These are phyloP conservation scores for Drosophila subobscura DNA, from an alignment of 1,140 invertebrate genomes.

Conservation along the genomic window DNA sequence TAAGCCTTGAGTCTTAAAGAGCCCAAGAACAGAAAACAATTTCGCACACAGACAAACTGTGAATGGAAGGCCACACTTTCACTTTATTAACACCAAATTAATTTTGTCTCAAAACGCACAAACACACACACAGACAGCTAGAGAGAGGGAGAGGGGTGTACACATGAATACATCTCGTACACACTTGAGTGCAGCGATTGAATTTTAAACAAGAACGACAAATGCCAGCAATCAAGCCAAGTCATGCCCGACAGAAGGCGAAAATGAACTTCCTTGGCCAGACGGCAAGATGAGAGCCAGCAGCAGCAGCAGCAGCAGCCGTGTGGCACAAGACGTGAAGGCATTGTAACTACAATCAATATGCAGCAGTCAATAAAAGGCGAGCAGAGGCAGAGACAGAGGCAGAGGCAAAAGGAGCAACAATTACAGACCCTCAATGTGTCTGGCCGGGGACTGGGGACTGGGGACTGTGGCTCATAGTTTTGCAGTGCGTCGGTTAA, in stretches of 20 bases:
- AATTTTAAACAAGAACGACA: conserved; percentile 75
- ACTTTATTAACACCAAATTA: conserved; percentile 79
- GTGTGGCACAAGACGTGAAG: conserved; percentile 5
- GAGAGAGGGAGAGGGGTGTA: conserved; percentile 1
- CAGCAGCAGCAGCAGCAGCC: no score
- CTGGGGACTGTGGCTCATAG: conserved; percentile 34
- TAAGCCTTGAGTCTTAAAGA: conserved; percentile 32
- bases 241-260: conserved; percentile 47
- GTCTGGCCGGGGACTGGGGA: background rate
- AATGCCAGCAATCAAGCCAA: conserved; percentile 75
- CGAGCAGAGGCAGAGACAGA: background rate
- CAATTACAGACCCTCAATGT: conserved; percentile 58
- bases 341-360: conserved; percentile 75
- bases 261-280: conserved; percentile 31
- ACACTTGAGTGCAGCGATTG: conserved; percentile 69
- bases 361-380: conserved; percentile 76
- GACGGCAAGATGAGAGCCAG: background rate
- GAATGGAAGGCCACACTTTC: conserved; percentile 41
- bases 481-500: conserved; percentile 81
- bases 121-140: conserved; percentile 4
- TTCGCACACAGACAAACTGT: background rate
- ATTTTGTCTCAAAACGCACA: conserved; percentile 50
- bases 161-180: conserved; percentile 40
- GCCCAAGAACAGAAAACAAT: conserved; percentile 12
- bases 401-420: conserved; percentile 47